Evolutionary conservation across 1,140 invertebrate genomes (phyloP), one percentile per base, ranked within the genome.

Genomic region (Planococcus citri): DNA sequence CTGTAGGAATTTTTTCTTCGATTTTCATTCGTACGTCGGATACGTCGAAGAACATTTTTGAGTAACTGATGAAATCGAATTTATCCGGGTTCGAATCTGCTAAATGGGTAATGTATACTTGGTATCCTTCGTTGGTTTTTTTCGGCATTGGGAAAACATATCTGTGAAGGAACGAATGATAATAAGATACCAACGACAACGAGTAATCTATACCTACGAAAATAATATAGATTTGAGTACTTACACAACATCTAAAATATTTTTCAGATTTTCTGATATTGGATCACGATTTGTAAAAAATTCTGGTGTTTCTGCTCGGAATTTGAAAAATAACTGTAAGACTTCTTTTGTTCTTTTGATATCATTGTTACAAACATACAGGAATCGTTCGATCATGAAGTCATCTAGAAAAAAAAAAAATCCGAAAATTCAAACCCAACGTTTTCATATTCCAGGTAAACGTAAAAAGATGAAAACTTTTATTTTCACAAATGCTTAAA

Each of bases 61-160:
- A 67, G 51, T 73, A 73, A 60, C 74, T 74, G 70, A 72, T 69
- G 70, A 73, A 74, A 74, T 82, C 80, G 72, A 86, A 77, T 73
- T 84, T 84, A 64, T 82, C 83, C 41, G 84, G 83, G 75, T 86
- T 83, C 22, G 79, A 78, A 72, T 86, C 84, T 1, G 80, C 76
- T 10, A 86, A 76, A 3, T 82, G 78, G 76, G 84, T 85, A 21
- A 86, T 73, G 10, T 85, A 78, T 1, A 85, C 79, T 74, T 83
- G 79, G 76, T 84, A 84, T 0, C 84, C 84, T 74, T 86, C 84
- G 22, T 79, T 73, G 0, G 84, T 85, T 60, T 78, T 76, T 74
- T 83, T 81, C 2, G 74, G 73, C 20, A 75, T 70, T n/a, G 74
- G 73, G 3, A 74, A 51, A 6, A 73, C 69, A 60, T 74, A 73